Evolutionary conservation across 1,140 invertebrate genomes (phyloP), one percentile per base, ranked within the genome.

Genomic region (Cotesia vestalis): DNA sequence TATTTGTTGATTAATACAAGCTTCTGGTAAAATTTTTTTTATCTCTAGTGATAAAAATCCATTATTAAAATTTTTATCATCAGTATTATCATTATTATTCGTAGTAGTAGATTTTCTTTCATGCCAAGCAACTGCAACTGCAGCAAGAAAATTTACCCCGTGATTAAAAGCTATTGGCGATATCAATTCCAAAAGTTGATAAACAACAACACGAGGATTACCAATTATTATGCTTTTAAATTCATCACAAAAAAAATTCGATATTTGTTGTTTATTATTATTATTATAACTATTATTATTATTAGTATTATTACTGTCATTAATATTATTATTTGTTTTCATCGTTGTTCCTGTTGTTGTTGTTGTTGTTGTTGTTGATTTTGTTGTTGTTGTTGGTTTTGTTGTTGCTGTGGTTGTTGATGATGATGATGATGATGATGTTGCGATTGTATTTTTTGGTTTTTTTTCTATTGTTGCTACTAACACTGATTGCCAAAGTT

Each of bases 101-200:
- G 75, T 66, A 55, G 86, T 83, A 38, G 85, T 81, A 72, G 87
- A 85, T 74, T 90, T 88, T 63, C 92, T 88, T 78, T 96, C 95
- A 81, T 94, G 92, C 95, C 96, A 97, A 46, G 94, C 94, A 53
- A 96, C 91, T n/a, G 94, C 94, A 73, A 97, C 89, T 11, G 95
- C 93, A 17, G 92, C 92, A 63, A 98, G 85, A 73, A 98, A 94
- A 80, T 93, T 93, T 11, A 90, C 88, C 38, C 94, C 92, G 84
- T 98, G 94, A 81, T 95, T 92, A 53, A 95, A 89, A 12, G 95
- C 94, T 60, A 98, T 92, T 1, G 96, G 95, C 79, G 94, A 95
- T 0, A 98, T 82, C 69, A 97, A 92, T 80, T 96, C 94, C 66
- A 97, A 82, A 35, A 98, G 88, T 75, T 95, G 92, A 76, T 94